These are phyloP conservation scores for Hippoglossus stenolepis DNA, from an alignment of 2,113 vertebrate genomes.

Conservation along the genomic window DNA sequence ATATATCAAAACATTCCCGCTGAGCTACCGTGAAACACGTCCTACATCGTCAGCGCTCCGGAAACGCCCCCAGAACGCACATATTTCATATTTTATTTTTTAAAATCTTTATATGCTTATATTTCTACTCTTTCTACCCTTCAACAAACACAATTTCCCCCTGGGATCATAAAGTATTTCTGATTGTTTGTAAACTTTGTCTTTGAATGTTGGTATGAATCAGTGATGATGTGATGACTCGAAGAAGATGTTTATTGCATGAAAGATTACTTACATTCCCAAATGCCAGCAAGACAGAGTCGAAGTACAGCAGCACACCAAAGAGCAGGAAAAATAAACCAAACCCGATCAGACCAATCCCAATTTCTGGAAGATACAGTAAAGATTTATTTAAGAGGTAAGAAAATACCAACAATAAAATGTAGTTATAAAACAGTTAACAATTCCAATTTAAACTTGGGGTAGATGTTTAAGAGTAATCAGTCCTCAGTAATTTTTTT, in stretches of 20 bases:
- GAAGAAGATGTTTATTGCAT: not conserved
- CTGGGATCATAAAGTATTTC: no score
- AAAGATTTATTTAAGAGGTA: not conserved
- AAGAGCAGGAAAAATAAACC: slow-evolving; percentile 92
- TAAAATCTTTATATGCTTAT: no score
- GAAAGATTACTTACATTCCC: slow-evolving; percentile 91
- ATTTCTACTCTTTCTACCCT: no score
- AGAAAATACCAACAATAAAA: not conserved
- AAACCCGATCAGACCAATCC: slow-evolving; percentile 87
- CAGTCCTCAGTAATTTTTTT: not conserved
- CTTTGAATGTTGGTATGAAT: not conserved
- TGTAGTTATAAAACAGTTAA: not conserved
- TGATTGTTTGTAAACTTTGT: no score
- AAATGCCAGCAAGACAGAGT: slow-evolving; percentile 91
- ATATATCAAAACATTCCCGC: no score
- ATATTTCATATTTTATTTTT: no score
- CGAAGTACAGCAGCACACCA: slow-evolving; percentile 92
- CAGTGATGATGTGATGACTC: not conserved
- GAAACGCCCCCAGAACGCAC: no score
- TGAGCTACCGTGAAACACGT: no score
- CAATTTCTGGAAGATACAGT: slow-evolving; percentile 84
- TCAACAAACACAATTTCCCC: no score
- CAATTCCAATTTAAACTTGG: not conserved
- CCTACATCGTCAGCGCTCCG: no score
- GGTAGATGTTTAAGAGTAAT: not conserved